phyloP scores from a whole-genome alignment of 2,113 vertebrate species.

The Entomyzon cyanotis region DNA sequence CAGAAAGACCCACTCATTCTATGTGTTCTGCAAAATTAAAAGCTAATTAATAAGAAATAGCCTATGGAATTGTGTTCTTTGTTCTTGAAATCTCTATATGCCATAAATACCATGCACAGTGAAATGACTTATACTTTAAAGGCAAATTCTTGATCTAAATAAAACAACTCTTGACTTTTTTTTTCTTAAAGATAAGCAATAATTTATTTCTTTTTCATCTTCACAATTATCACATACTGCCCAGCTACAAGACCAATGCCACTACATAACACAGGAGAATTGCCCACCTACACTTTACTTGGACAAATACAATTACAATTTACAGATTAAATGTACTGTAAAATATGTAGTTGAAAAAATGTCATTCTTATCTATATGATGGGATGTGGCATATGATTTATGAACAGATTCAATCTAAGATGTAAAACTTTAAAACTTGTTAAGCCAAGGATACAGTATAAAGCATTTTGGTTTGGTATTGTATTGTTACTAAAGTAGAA shows the following conservation, averaged over 20 bases:
- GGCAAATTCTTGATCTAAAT: constrained; percentile 59
- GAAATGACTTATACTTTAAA: constrained; percentile 32
- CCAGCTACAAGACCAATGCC: constrained; percentile 87
- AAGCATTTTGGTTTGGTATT: constrained; percentile 75
- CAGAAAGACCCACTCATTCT: background rate
- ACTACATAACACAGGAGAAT: constrained; percentile 86
- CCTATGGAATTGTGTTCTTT: background rate
- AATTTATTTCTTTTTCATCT: constrained; percentile 89
- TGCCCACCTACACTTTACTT: constrained; percentile 86
- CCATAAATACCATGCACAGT: background rate
- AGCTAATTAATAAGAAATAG: background rate
- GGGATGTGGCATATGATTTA: constrained; percentile 59
- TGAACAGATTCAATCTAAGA: constrained; percentile 56
- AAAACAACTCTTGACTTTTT: constrained; percentile 59
- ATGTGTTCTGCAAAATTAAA: background rate
- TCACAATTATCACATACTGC: constrained; percentile 91
- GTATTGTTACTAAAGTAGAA: constrained; percentile 76
- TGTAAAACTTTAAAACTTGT: constrained; percentile 39
- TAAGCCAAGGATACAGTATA: constrained; percentile 72
- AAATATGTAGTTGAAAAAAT: constrained; percentile 76
- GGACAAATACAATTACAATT: constrained; percentile 84
- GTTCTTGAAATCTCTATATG: constrained; percentile 3
- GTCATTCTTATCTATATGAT: constrained; percentile 59
- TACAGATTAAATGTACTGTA: constrained; percentile 87
- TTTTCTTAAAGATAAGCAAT: constrained; percentile 81